A percentile compares a stretch with the other conserved stretches of the same genome.
These are phyloP conservation scores for Mastacembelus armatus DNA, from an alignment of 2,797 vertebrate genomes.

Conservation along the genomic window DNA sequence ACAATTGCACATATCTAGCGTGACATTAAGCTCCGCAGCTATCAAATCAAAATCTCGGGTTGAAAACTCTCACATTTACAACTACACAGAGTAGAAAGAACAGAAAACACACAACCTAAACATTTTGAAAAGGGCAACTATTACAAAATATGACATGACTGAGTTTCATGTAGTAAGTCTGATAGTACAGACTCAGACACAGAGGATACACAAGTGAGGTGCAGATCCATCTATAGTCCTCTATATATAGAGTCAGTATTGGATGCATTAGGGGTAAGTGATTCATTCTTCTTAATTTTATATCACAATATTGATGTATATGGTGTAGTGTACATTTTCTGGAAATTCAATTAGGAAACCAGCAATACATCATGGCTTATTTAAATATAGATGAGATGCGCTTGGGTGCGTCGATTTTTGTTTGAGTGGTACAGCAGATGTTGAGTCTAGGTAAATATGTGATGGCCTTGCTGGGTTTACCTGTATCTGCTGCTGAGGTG, in stretches of 20 bases:
- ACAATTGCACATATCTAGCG: slow-evolving; percentile 13
- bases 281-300: background rate
- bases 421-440: background rate
- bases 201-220: no score
- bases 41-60: slow-evolving; percentile 10
- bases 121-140: background rate
- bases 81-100: background rate
- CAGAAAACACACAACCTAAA: background rate
- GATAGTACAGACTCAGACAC: background rate
- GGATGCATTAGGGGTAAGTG: background rate
- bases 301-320: fast-evolving
- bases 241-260: background rate
- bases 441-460: background rate
- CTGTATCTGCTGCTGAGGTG: background rate
- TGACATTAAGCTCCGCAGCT: slow-evolving; percentile 28
- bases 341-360: background rate
- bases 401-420: background rate
- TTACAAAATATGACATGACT: background rate
- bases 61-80: background rate
- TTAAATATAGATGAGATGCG: background rate
- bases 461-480: background rate
- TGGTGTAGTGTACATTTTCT: background rate
- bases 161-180: background rate
- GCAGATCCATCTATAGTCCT: no score
- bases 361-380: background rate